Evolutionary conservation across 2,888 invertebrate genomes (phyloP).

Genomic region (Plebejus anna): DNA sequence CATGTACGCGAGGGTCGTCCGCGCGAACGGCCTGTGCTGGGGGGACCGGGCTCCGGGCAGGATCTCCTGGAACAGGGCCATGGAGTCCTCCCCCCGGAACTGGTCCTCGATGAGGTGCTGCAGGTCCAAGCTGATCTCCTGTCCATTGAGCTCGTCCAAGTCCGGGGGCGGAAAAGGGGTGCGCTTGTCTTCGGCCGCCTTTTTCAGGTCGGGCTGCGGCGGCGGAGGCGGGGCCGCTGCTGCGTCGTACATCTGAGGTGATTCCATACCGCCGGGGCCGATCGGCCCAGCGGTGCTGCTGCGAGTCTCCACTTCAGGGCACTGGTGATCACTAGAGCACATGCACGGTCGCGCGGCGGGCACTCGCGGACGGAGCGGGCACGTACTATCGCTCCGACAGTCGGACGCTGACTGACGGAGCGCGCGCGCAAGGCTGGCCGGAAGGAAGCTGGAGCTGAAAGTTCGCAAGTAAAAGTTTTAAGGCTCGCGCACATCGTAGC

Average conservation of each 20-base stretch:
- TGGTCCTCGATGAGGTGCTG: constrained; percentile 96
- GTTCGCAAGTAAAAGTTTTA: constrained; percentile 66
- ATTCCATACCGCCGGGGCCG: constrained; percentile 85
- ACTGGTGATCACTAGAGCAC: constrained; percentile 71
- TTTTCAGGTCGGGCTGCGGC: constrained; percentile 81
- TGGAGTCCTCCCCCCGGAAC: constrained; percentile 87
- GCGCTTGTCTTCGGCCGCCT: constrained; percentile 82
- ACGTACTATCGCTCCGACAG: constrained; percentile 62
- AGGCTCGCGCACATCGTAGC: constrained; percentile 42
- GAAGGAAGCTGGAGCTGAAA: constrained; percentile 76
- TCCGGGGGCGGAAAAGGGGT: constrained; percentile 89
- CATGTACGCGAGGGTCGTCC: constrained; percentile 92
- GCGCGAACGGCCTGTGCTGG: constrained; percentile 71
- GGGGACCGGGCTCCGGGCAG: constrained; percentile 80
- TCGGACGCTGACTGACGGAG: constrained; percentile 62
- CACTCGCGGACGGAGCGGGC: constrained; percentile 42
- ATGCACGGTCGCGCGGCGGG: constrained; percentile 58
- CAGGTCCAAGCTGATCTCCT: constrained; percentile 94
- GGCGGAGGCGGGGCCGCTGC: constrained; percentile 82
- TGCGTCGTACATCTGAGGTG: constrained; percentile 92
- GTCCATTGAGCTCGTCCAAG: constrained; percentile 92
- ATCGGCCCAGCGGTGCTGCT: constrained; percentile 72
- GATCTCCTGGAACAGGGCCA: constrained; percentile 91
- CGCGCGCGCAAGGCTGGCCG: constrained; percentile 62
- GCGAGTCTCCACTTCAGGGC: constrained; percentile 76